These are phyloP conservation scores for Drosophila parvula DNA, from an alignment of 1,140 invertebrate genomes.

Conservation along the genomic window DNA sequence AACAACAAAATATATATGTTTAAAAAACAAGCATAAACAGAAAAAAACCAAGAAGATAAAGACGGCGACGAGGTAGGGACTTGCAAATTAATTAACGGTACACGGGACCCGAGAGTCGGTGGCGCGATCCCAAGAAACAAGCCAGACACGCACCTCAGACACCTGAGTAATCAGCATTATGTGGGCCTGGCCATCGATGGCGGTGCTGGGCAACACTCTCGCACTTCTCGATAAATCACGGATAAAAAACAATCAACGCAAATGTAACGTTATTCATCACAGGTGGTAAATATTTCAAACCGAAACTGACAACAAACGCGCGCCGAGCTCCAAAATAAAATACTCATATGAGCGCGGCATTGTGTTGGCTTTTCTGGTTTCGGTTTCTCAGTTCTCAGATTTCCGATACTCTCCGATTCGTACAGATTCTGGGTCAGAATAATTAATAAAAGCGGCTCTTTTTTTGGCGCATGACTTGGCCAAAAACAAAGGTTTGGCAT, in stretches of 20 bases:
- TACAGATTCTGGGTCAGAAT: slow-evolving; percentile 76
- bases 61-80: slow-evolving; percentile 31
- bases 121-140: slow-evolving; percentile 14
- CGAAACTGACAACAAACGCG: slow-evolving; percentile 76
- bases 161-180: slow-evolving; percentile 80
- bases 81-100: slow-evolving; percentile 83
- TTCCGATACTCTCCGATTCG: slow-evolving; percentile 49
- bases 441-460: slow-evolving; percentile 73
- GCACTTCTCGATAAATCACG: slow-evolving; percentile 74
- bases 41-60: slow-evolving; percentile 30
- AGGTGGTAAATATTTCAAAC: slow-evolving; percentile 77
- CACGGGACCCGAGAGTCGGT: slow-evolving; percentile 41
- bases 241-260: slow-evolving; percentile 66
- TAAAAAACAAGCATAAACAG: slow-evolving; percentile 6
- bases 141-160: slow-evolving; percentile 53
- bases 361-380: slow-evolving; percentile 30
- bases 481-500: slow-evolving; percentile 45
- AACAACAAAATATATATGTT: neutral
- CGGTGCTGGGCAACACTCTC: slow-evolving; percentile 46
- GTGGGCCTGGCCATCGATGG: slow-evolving; percentile 66
- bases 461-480: slow-evolving; percentile 68
- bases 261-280: slow-evolving; percentile 83
- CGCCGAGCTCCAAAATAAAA: slow-evolving; percentile 49
- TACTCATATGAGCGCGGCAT: slow-evolving; percentile 16
- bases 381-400: slow-evolving; percentile 36